A percentile compares a stretch with the other conserved stretches of the same genome.
Evolutionary conservation across 2,888 invertebrate genomes (phyloP).

Genomic region (Aphodius granarius): DNA sequence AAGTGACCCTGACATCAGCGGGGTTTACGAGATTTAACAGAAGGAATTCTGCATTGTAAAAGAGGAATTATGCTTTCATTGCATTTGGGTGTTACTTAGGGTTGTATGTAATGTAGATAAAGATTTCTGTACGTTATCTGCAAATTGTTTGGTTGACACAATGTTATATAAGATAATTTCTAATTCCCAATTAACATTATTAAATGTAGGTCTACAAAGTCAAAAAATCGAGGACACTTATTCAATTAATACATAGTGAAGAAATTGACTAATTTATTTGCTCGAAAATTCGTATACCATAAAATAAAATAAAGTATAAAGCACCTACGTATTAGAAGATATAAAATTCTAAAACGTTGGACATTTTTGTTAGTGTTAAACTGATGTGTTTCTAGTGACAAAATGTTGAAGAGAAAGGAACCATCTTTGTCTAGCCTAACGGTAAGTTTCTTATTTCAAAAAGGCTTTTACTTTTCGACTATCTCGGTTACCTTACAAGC

Average conservation of each 20-base stretch:
- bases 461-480: too few species aligned
- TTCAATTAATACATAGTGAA: neutral
- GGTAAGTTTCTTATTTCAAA: slow-evolving; percentile 50
- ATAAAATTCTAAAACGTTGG: neutral
- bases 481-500: too few species aligned
- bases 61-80: too few species aligned
- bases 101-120: neutral
- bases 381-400: slow-evolving; percentile 18
- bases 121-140: neutral
- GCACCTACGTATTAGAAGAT: neutral
- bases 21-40: neutral
- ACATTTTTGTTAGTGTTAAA: neutral
- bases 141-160: too few species aligned
- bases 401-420: slow-evolving; percentile 55
- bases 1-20: neutral
- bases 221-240: neutral
- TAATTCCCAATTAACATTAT: neutral
- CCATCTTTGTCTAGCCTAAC: slow-evolving; percentile 59
- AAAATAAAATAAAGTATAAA: too few species aligned
- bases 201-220: neutral
- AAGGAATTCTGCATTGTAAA: neutral
- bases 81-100: too few species aligned
- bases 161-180: neutral
- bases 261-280: neutral
- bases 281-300: neutral